Evolutionary conservation across 2,113 vertebrate genomes (phyloP).

Genomic region (Xerus inauris): DNA sequence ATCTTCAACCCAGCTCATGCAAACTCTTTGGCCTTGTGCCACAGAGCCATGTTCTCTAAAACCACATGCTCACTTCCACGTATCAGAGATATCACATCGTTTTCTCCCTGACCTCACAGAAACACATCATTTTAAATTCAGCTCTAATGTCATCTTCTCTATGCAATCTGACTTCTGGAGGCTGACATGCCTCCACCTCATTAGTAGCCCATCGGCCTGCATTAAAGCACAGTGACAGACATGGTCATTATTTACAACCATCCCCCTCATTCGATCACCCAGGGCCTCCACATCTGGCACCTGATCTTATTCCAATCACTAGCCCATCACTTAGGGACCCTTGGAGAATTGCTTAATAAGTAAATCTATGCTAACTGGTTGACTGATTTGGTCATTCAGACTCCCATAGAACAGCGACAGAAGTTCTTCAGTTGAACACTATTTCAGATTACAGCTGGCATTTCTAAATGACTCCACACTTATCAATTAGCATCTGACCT

Average conservation of each 20-base stretch:
- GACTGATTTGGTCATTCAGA: not conserved
- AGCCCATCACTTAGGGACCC: not conserved
- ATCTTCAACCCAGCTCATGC: not conserved
- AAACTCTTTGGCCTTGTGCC: not conserved
- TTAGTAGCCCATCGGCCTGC: not conserved
- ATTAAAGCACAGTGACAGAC: not conserved
- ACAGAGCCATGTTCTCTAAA: not conserved
- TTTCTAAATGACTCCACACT: not conserved
- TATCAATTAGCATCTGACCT: not conserved
- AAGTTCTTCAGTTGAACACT: not conserved
- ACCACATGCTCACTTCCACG: not conserved
- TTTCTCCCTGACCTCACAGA: not conserved
- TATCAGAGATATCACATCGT: not conserved
- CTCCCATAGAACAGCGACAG: not conserved
- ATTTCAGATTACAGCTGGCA: not conserved
- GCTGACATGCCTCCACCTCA: not conserved
- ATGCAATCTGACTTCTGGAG: not conserved
- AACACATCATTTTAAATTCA: constrained; percentile 36
- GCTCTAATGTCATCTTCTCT: not conserved
- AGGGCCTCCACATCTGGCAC: not conserved
- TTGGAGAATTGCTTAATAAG: not conserved
- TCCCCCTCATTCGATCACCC: not conserved
- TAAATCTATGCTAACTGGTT: not conserved
- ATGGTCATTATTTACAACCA: not conserved
- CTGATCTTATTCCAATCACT: not conserved